A percentile compares a stretch with the other conserved stretches of the same genome.
phyloP scores from a whole-genome alignment of 2,113 vertebrate genomes.

The Monopterus albus region DNA sequence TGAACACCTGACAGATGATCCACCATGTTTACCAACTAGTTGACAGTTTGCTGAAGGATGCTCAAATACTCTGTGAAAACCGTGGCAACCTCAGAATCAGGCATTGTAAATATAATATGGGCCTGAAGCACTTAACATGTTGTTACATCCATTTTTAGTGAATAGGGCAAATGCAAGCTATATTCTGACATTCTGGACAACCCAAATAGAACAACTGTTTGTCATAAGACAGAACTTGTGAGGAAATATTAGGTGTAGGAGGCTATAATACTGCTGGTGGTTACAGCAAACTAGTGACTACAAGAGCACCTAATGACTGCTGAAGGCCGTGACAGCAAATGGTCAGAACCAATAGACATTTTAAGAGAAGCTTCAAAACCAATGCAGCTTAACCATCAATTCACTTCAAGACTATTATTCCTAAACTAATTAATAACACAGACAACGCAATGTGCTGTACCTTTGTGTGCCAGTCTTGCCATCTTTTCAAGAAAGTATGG shows the following conservation, averaged over 20 bases:
- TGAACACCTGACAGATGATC: no score
- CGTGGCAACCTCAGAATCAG: no score
- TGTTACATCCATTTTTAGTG: not conserved
- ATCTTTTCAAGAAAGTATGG: not conserved
- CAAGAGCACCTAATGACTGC: not conserved
- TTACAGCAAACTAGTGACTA: slow-evolving; percentile 15
- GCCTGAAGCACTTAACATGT: no score
- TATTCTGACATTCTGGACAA: slow-evolving; percentile 4
- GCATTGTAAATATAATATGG: no score
- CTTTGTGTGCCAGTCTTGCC: no score
- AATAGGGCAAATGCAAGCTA: slow-evolving; percentile 3
- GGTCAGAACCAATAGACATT: not conserved
- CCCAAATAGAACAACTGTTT: not conserved
- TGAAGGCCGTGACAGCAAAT: not conserved
- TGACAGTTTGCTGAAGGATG: no score
- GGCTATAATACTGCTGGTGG: not conserved
- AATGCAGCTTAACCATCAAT: not conserved
- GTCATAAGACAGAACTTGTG: not conserved
- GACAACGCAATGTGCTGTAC: slow-evolving; percentile 12
- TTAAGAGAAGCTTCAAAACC: not conserved
- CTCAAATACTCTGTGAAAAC: no score
- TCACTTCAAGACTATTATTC: not conserved
- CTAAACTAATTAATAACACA: not conserved
- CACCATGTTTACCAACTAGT: no score
- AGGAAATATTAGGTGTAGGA: not conserved